phyloP scores from a whole-genome alignment of 2,797 vertebrate genomes.

The Parambassis ranga region DNA sequence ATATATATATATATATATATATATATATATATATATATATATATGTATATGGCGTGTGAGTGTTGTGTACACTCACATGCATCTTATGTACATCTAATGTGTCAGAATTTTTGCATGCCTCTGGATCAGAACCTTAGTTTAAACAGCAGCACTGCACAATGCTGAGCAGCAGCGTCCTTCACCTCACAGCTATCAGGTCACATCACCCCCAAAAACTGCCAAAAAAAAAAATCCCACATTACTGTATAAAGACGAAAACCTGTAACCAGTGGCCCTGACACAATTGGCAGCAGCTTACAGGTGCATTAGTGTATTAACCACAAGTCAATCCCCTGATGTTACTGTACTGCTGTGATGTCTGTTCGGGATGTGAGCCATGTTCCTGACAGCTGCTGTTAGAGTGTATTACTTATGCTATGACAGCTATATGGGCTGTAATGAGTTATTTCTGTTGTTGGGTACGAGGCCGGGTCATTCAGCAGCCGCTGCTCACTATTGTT shows the following conservation, averaged over 20 bases:
- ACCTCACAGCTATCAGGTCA: conserved; percentile 5
- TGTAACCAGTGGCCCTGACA: conserved; percentile 46
- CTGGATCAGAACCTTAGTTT: background rate
- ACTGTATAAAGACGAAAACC: conserved; percentile 27
- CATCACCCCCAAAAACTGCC: background rate
- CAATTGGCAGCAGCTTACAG: conserved; percentile 65
- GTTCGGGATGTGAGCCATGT: conserved; percentile 28
- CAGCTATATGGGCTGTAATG: conserved; percentile 1
- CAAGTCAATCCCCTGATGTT: conserved; percentile 63
- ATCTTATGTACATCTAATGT: no score
- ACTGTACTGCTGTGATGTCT: background rate
- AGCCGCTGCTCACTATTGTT: conserved; percentile 1
- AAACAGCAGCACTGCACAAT: background rate
- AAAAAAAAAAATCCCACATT: background rate
- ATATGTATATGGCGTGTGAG: no score
- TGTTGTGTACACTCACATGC: no score
- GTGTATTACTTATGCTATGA: conserved; percentile 12
- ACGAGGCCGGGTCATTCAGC: background rate
- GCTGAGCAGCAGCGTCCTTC: conserved; percentile 7
- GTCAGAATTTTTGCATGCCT: no score
- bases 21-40: no score
- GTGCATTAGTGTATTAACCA: conserved; percentile 71
- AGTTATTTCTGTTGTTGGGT: background rate
- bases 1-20: no score
- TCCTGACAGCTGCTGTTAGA: conserved; percentile 10